Conservation (phyloP, 2,888 invertebrate species). For the Hypolimnas misippus region DNA sequence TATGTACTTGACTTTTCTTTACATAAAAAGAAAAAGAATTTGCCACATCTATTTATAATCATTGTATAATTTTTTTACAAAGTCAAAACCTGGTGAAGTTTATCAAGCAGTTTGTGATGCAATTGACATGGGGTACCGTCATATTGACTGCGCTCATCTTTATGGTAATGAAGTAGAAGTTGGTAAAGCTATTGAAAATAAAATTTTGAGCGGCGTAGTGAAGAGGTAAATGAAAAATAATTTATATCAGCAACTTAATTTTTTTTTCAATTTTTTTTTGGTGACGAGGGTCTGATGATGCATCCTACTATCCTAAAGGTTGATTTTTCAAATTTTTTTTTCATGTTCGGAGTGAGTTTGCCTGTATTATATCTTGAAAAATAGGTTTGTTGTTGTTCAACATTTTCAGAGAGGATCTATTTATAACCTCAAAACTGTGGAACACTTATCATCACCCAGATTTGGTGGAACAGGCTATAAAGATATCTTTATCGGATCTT, state of each 20-base stretch:
- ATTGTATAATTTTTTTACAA: conserved; percentile 17
- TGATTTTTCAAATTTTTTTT: too few relatives aligned
- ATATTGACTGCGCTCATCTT: conserved; percentile 87
- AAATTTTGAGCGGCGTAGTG: conserved; percentile 85
- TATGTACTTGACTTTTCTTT: too few relatives aligned
- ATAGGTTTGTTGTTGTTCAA: neutral
- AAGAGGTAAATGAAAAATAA: conserved; percentile 70
- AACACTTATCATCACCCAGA: conserved; percentile 83
- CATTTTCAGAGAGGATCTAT: conserved; percentile 80
- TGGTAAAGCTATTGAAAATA: conserved; percentile 85
- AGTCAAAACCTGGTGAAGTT: conserved; percentile 85
- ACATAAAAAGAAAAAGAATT: too few relatives aligned
- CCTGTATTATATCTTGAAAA: too few relatives aligned
- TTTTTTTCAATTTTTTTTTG: too few relatives aligned
- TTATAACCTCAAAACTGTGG: conserved; percentile 90
- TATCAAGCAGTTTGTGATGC: conserved; percentile 86
- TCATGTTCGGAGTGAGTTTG: too few relatives aligned
- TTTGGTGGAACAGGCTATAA: conserved; percentile 86
- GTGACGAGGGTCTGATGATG: too few relatives aligned
- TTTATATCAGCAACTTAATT: too few relatives aligned
- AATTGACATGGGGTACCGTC: conserved; percentile 88
- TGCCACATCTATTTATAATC: too few relatives aligned
- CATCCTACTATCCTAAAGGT: too few relatives aligned
- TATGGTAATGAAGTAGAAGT: conserved; percentile 89
- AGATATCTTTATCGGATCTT: conserved; percentile 86